Evolutionary conservation across 2,797 vertebrate genomes (phyloP), one percentile per base, ranked within the genome.

Genomic region (Molothrus ater): DNA sequence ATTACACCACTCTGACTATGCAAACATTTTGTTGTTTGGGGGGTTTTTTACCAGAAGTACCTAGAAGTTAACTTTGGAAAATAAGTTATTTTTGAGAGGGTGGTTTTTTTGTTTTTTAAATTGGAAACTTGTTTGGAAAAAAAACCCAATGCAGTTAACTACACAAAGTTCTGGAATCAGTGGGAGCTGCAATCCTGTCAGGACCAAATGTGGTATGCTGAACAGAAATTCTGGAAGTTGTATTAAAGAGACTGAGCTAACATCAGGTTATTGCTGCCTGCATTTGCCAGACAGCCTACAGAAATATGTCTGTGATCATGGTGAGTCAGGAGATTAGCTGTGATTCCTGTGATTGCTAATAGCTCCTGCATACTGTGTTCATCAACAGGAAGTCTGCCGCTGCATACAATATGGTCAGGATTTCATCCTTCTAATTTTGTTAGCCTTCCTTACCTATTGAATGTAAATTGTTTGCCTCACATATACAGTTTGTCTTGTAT

Each of bases 321-420:
- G 59, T 79, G 90, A 93, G 78, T 36, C 63, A 80, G 68, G 79
- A 94, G 90, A 90, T 88, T 90, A 92, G 48, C 71, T 93, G 74
- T 86, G 68, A 89, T 81, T 95, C 83, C 83, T 89, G 60, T 82
- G 50, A 95, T 66, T 95, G 64, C 22, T 92, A 86, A 84, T 92
- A 82, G 42, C 40, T 72, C 56, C 53, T 82, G 34, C 86, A 76
- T 81, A 81, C 74, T 92, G 80, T 68, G 78, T 92, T 95, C 73
- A 38, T 84, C 73, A 90, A 43, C 6, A 32, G 76, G 47, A 91
- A 86, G 31, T 61, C 66, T 92, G 51, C 31, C 11, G 34, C 54
- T 69, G 20, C 40, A 25, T 60, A 73, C 34, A 76, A 26, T 76
- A 69, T 42, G 64, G 66, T 31, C 66, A 73, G 48, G 34, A 92